Conservation (phyloP, 1,140 invertebrate genomes). For the Hetaerina americana region DNA sequence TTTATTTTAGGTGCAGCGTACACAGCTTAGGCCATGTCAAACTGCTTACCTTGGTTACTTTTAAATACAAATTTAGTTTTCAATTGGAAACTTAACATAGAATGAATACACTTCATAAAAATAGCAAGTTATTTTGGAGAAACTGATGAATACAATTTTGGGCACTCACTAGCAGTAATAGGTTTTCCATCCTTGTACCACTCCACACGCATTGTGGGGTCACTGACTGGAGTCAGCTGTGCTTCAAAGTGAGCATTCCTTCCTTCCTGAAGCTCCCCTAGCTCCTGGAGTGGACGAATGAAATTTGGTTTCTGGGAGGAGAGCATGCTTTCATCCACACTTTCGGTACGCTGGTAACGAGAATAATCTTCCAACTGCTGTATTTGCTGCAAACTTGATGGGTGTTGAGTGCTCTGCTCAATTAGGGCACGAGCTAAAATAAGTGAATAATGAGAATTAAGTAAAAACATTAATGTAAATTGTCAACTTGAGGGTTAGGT, state of each 20-base stretch:
- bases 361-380: constrained; percentile 86
- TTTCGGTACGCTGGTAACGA: constrained; percentile 71
- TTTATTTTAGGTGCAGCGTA: too few species aligned
- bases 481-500: too few species aligned
- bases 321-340: constrained; percentile 52
- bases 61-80: not conserved
- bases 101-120: not conserved
- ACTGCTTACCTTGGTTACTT: too few species aligned
- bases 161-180: constrained; percentile 68
- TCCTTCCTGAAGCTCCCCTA: constrained; percentile 80
- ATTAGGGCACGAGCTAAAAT: constrained; percentile 55
- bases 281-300: constrained; percentile 74
- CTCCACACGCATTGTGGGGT: constrained; percentile 94
- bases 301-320: constrained; percentile 68
- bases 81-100: not conserved
- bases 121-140: not conserved
- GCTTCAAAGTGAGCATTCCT: constrained; percentile 90
- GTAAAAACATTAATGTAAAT: too few species aligned
- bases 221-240: constrained; percentile 85
- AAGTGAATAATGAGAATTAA: too few species aligned
- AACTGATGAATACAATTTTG: not conserved
- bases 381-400: constrained; percentile 85
- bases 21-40: too few species aligned
- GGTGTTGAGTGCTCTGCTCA: constrained; percentile 79
- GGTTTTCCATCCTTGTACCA: constrained; percentile 95